A percentile compares a stretch with the other conserved stretches of the same genome.
These are phyloP conservation scores for Apistogramma diplotaenia DNA, from an alignment of 2,113 vertebrate genomes.

Conservation along the genomic window DNA sequence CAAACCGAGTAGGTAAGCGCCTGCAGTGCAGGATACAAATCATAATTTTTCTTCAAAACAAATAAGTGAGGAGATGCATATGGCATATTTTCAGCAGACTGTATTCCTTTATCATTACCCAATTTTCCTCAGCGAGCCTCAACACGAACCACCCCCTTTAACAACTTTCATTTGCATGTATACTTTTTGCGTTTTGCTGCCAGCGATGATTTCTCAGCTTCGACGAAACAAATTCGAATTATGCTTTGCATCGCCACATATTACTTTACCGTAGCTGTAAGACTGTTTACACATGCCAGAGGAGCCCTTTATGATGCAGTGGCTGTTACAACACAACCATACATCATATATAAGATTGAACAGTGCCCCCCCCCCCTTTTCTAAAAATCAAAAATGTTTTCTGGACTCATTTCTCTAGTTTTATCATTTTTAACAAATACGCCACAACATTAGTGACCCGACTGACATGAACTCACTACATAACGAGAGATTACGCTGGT, in stretches of 20 bases:
- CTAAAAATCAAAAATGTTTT: background rate
- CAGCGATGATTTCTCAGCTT: slow-evolving; percentile 31
- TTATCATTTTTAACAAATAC: background rate
- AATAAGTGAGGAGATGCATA: slow-evolving; percentile 32
- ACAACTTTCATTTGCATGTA: slow-evolving; percentile 27
- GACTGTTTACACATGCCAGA: slow-evolving; percentile 9
- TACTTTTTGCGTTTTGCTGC: slow-evolving; percentile 28
- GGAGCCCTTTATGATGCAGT: background rate
- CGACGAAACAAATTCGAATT: slow-evolving; percentile 33
- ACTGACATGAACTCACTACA: background rate
- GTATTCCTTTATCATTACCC: slow-evolving; percentile 39
- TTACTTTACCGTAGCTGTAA: slow-evolving; percentile 1
- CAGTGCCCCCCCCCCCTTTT: background rate
- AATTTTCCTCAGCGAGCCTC: slow-evolving; percentile 25
- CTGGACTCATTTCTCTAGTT: background rate
- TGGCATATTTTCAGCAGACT: background rate
- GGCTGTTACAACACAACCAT: slow-evolving; percentile 66
- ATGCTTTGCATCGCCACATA: slow-evolving; percentile 25
- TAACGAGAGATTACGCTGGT: background rate
- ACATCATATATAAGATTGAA: background rate
- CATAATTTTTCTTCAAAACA: slow-evolving; percentile 35
- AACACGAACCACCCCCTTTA: background rate
- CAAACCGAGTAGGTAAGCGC: slow-evolving; percentile 26
- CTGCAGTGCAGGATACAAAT: slow-evolving; percentile 35
- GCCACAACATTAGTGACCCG: background rate